phyloP scores from a whole-genome alignment of 2,888 invertebrate species.

The Trichogramma dendrolimi region DNA sequence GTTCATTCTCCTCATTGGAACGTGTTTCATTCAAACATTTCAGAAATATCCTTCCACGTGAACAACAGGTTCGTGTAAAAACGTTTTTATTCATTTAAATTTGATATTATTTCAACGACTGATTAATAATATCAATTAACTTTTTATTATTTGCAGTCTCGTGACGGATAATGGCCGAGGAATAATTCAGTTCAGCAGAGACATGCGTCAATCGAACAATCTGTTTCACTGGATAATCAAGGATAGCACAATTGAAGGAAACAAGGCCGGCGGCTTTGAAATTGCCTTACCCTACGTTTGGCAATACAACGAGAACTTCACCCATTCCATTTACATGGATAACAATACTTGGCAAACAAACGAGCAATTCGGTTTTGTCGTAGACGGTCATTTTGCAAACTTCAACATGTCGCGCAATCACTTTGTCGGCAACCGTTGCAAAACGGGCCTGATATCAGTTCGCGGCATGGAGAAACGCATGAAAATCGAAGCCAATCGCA shows the following conservation, averaged over 20 bases:
- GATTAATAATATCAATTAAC: background rate
- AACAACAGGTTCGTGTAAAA: slow-evolving; percentile 56
- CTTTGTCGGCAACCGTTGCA: slow-evolving; percentile 82
- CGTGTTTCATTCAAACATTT: slow-evolving; percentile 77
- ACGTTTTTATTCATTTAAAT: background rate
- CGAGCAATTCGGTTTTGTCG: slow-evolving; percentile 72
- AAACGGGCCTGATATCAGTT: slow-evolving; percentile 72
- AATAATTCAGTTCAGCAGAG: slow-evolving; percentile 83
- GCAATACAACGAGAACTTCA: slow-evolving; percentile 91
- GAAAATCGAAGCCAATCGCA: slow-evolving; percentile 73
- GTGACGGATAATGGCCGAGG: slow-evolving; percentile 86
- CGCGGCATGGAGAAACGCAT: slow-evolving; percentile 96
- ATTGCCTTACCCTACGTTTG: slow-evolving; percentile 81
- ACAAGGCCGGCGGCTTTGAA: slow-evolving; percentile 81
- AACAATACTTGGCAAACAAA: slow-evolving; percentile 88
- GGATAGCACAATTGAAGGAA: slow-evolving; percentile 81
- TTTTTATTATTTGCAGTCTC: slow-evolving; percentile 53
- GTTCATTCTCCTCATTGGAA: slow-evolving; percentile 84
- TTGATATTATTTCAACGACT: background rate
- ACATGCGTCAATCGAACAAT: slow-evolving; percentile 93
- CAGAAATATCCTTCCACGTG: slow-evolving; percentile 85
- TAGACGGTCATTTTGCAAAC: slow-evolving; percentile 91
- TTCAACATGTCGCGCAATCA: slow-evolving; percentile 82
- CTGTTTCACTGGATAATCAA: slow-evolving; percentile 91
- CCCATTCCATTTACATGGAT: slow-evolving; percentile 81